These are phyloP conservation scores for Marmota monax DNA, from an alignment of 2,113 vertebrate species.

Conservation along the genomic window DNA sequence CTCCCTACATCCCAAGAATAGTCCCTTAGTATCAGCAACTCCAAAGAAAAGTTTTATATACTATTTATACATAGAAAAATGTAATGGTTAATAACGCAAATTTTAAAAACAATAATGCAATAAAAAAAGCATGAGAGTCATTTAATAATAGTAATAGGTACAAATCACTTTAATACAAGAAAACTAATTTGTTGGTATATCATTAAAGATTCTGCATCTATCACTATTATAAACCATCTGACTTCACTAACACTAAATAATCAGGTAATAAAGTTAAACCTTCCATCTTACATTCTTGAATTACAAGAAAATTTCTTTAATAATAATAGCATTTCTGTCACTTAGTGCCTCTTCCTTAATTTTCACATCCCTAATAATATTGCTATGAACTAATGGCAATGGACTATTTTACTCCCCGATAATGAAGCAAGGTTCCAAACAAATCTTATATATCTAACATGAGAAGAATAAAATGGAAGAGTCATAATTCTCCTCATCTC, in stretches of 20 bases:
- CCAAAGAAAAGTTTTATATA: background rate
- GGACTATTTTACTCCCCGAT: background rate
- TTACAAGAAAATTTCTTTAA: conserved; percentile 35
- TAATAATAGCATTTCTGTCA: background rate
- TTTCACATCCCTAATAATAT: background rate
- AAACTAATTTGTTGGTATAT: conserved; percentile 59
- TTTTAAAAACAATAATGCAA: conserved; percentile 45
- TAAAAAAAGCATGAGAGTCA: background rate
- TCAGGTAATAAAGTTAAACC: background rate
- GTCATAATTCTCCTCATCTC: background rate
- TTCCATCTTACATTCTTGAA: conserved; percentile 51
- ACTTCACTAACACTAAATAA: conserved; percentile 20
- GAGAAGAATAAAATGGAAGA: background rate
- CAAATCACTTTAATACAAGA: conserved; percentile 27
- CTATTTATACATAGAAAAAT: background rate
- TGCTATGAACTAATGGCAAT: background rate
- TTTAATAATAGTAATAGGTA: conserved; percentile 58
- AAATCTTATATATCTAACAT: background rate
- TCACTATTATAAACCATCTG: conserved; percentile 46
- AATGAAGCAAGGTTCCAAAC: background rate
- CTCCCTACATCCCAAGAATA: background rate
- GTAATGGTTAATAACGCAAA: conserved; percentile 26
- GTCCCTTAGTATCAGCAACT: conserved; percentile 11
- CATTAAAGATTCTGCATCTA: background rate
- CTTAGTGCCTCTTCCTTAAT: background rate